These are phyloP conservation scores for Camponotus floridanus DNA, from an alignment of 1,140 invertebrate genomes.

Conservation along the genomic window DNA sequence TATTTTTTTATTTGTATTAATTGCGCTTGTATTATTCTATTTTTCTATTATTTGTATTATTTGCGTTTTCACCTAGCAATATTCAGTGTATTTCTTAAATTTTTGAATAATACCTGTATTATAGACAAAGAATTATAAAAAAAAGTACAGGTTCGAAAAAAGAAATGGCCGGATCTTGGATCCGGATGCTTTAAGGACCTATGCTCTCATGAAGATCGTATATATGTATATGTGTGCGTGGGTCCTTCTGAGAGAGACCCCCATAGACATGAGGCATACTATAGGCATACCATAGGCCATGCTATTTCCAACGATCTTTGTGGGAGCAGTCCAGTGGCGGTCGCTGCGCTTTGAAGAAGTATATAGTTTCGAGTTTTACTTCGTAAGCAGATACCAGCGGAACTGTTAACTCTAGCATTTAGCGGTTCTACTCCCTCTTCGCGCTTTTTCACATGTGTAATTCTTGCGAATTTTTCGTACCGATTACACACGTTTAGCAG, in stretches of 20 bases:
- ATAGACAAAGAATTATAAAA: constrained; percentile 1
- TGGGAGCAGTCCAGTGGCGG: constrained; percentile 69
- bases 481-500: background rate
- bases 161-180: constrained; percentile 27
- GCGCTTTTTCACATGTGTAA: constrained; percentile 6
- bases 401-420: background rate
- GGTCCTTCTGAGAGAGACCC: constrained; percentile 38
- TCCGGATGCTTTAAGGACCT: constrained; percentile 30
- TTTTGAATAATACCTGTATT: background rate
- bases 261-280: constrained; percentile 4
- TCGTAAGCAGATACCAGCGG: constrained; percentile 64
- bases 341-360: constrained; percentile 68
- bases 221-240: constrained; percentile 24
- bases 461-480: background rate
- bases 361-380: constrained; percentile 70
- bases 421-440: background rate
- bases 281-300: constrained; percentile 42
- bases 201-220: background rate
- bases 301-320: constrained; percentile 76
- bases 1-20: constrained; percentile 9
- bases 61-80: background rate
- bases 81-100: background rate
- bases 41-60: background rate
- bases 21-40: background rate
- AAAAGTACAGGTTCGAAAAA: constrained; percentile 18